Evolutionary conservation across 2,888 invertebrate species (phyloP), one percentile per base, ranked within the genome.

Genomic region (Tolmerus cingulatus): DNA sequence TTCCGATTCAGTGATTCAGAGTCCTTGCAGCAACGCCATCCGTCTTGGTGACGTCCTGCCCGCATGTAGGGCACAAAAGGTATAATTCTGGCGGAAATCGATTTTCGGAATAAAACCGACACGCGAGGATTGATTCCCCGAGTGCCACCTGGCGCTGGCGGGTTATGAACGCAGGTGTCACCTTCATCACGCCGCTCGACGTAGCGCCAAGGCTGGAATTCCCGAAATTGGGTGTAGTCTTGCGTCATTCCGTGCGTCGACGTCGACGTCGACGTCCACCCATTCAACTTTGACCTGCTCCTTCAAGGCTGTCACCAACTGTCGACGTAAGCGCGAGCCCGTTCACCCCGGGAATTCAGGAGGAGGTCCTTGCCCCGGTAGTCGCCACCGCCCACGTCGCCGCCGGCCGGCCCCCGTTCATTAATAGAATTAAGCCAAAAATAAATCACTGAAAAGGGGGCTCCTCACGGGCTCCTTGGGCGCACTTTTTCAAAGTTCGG

Each of bases 401-500:
- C 51, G 51, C 7, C 23, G 66, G 27, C 66, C 9, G 2, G 27
- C 9, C 12, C 23, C 27, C 7, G 23, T 66, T 78, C 78, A 78
- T 78, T 78, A 78, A 78, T 40, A 23, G 40, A 78, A 40, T 43
- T 43, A 40, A 43, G 46, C 43, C 43, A 19, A 19, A 78, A 43
- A 78, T 78, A 78, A 78, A 78, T 78, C 78, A 78, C 43, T 12
- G 43, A 43, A 78, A 34, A 16, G 19, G 78, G 78, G 66, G 23
- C 57, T 37, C 37, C 4, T 37, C 37, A 57, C 8, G 57, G 57
- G 78, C 23, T 78, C 40, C 78, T 78, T 43, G n/a, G 19, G 43
- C 78, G 78, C 43, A 78, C 78, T 78, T 78, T 78, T 78, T 78
- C 78, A 40, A 19, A 51, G 30, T 27, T 79, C 51, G 27, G 14